phyloP scores from a whole-genome alignment of 1,140 invertebrate species.

The Calephelis virginiensis region DNA sequence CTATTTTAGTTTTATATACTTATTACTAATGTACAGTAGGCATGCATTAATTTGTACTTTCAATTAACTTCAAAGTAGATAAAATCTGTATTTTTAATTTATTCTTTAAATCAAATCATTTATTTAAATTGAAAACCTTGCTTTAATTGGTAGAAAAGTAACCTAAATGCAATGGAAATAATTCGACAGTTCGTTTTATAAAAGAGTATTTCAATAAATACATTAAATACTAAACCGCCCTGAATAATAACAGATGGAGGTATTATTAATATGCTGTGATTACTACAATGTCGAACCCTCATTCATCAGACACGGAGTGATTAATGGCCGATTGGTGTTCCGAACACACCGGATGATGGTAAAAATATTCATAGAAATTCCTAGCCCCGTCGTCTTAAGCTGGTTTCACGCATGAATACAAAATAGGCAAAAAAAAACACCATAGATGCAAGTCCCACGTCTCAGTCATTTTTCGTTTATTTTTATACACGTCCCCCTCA shows the following conservation, averaged over 20 bases:
- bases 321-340: slow-evolving; percentile 1
- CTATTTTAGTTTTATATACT: too few relatives aligned
- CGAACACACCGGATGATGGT: slow-evolving; percentile 28
- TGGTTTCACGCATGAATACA: slow-evolving; percentile 20
- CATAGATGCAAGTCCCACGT: slow-evolving; percentile 2
- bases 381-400: slow-evolving; percentile 21
- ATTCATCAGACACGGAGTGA: slow-evolving; percentile 3
- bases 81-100: too few relatives aligned
- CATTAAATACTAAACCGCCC: not conserved
- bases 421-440: slow-evolving; percentile 9
- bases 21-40: too few relatives aligned
- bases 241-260: not conserved
- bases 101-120: too few relatives aligned
- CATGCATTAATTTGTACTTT: too few relatives aligned
- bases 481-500: not conserved
- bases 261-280: not conserved
- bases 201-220: not conserved
- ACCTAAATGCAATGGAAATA: too few relatives aligned
- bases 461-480: slow-evolving; percentile 6
- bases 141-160: too few relatives aligned
- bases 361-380: slow-evolving; percentile 41
- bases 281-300: slow-evolving; percentile 1
- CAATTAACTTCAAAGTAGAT: too few relatives aligned
- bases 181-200: too few relatives aligned
- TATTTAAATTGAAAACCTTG: too few relatives aligned